phyloP scores from a whole-genome alignment of 2,797 vertebrate genomes.

The Poeciliopsis turneri region DNA sequence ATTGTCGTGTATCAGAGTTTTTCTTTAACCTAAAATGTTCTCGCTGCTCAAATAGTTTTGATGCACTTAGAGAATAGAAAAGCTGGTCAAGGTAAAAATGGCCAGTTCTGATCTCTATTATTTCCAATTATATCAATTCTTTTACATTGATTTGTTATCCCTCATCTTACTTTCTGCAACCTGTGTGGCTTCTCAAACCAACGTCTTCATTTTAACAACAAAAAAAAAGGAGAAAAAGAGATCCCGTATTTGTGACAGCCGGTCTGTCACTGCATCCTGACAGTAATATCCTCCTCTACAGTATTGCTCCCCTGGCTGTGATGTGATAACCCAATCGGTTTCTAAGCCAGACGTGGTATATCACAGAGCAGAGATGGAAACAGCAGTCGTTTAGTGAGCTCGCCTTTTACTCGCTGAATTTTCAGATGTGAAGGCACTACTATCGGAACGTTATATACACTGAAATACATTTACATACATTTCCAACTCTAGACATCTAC shows the following conservation, averaged over 20 bases:
- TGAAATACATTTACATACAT: slow-evolving; percentile 70
- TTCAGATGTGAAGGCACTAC: slow-evolving; percentile 63
- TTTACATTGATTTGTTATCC: background rate
- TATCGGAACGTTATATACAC: slow-evolving; percentile 59
- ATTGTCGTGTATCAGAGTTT: background rate
- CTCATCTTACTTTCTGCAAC: slow-evolving; percentile 25
- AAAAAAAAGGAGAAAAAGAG: slow-evolving; percentile 53
- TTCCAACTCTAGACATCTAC: slow-evolving; percentile 49
- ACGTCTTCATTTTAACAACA: slow-evolving; percentile 49
- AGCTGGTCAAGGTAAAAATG: background rate
- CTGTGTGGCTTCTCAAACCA: slow-evolving; percentile 3
- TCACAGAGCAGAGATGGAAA: slow-evolving; percentile 61
- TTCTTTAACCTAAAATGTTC: background rate
- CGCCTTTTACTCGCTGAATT: slow-evolving; percentile 49
- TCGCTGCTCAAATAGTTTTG: background rate
- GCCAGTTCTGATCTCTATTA: background rate
- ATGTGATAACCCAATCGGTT: slow-evolving; percentile 66
- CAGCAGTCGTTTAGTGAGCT: slow-evolving; percentile 51
- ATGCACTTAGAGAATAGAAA: background rate
- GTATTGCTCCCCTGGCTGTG: slow-evolving; percentile 70
- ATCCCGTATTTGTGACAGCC: slow-evolving; percentile 42
- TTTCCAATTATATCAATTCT: slow-evolving; percentile 5
- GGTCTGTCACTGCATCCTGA: slow-evolving; percentile 69
- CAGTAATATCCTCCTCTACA: slow-evolving; percentile 75
- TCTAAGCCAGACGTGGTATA: slow-evolving; percentile 64